These are phyloP conservation scores for Eudyptes chrysolophus DNA, from an alignment of 2,113 vertebrate genomes.

Conservation along the genomic window DNA sequence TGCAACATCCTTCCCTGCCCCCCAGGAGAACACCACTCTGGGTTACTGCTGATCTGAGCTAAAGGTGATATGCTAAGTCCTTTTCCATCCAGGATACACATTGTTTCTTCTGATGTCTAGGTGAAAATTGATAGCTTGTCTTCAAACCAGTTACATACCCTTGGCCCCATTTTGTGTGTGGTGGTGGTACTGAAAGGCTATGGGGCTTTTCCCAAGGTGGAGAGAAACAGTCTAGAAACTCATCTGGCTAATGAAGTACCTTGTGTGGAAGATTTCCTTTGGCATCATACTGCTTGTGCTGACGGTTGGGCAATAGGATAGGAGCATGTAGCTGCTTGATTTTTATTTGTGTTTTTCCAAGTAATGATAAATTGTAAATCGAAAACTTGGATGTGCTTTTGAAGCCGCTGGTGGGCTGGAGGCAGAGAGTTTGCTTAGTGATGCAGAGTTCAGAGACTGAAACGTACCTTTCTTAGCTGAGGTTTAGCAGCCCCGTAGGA, in stretches of 20 bases:
- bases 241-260: not conserved
- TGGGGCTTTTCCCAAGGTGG: not conserved
- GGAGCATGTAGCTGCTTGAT: not conserved
- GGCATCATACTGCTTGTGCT: not conserved
- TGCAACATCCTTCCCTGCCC: not conserved
- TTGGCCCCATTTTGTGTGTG: not conserved
- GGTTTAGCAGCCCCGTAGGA: not conserved
- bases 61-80: not conserved
- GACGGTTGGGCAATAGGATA: not conserved
- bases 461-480: not conserved
- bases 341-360: not conserved
- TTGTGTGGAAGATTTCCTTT: not conserved
- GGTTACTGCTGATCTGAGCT: not conserved
- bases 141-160: not conserved
- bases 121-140: not conserved
- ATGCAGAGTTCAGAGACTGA: not conserved
- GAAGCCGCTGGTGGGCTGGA: not conserved
- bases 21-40: not conserved
- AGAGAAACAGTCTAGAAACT: not conserved
- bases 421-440: not conserved
- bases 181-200: not conserved
- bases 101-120: not conserved
- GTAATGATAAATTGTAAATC: not conserved
- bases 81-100: not conserved
- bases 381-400: not conserved